Percentiles rank a stretch among this genome's conserved stretches.
These are phyloP conservation scores for Scomber japonicus DNA, from an alignment of 2,113 vertebrate species.

Conservation along the genomic window DNA sequence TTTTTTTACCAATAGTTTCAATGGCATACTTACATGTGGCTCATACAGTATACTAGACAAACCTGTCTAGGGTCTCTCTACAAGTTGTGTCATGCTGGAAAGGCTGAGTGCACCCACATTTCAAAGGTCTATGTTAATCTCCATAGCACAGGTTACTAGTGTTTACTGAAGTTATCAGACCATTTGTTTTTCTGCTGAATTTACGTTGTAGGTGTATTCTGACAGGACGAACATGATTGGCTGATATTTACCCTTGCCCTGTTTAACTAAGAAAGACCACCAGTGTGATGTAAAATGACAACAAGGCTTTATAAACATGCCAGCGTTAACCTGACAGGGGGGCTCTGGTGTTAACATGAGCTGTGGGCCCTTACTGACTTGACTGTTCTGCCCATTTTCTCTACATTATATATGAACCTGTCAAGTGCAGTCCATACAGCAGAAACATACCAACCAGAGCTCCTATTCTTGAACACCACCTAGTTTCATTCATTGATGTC, in stretches of 20 bases:
- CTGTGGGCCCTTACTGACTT: conserved; percentile 16
- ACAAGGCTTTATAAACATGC: conserved; percentile 13
- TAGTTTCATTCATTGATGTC: too few relatives aligned
- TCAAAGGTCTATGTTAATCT: conserved; percentile 8
- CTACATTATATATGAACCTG: neutral
- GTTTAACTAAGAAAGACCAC: neutral
- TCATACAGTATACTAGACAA: neutral
- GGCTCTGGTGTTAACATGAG: neutral
- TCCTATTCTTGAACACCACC: neutral
- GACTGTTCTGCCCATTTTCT: neutral
- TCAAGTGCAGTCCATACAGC: neutral
- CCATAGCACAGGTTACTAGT: neutral
- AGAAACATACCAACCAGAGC: neutral
- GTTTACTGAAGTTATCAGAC: conserved; percentile 6
- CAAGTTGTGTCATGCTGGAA: conserved; percentile 8
- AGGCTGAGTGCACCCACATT: neutral
- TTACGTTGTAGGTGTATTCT: conserved; percentile 15
- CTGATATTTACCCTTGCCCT: conserved; percentile 18
- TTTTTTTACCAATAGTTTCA: neutral
- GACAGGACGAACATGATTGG: neutral
- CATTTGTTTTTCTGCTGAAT: conserved; percentile 17
- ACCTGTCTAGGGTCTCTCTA: neutral
- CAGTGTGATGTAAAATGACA: conserved; percentile 18
- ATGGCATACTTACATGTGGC: neutral
- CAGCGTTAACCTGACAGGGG: neutral